These are phyloP conservation scores for Parapsyche elsis DNA, from an alignment of 1,140 invertebrate species.

Conservation along the genomic window DNA sequence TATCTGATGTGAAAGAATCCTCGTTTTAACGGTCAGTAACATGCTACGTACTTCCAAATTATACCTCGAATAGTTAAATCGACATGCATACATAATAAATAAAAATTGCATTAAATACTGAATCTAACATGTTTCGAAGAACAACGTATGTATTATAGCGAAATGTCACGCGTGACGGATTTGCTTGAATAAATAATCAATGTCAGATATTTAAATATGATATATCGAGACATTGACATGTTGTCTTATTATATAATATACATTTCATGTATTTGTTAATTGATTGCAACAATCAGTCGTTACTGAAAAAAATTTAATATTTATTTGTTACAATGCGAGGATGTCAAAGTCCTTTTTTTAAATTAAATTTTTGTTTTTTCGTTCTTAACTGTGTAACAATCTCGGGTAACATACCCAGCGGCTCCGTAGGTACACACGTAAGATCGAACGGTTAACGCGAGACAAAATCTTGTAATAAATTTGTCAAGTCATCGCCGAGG, in stretches of 20 bases:
- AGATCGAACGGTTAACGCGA: constrained; percentile 24
- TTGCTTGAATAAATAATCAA: not conserved
- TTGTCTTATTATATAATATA: not conserved
- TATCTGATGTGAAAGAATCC: not conserved
- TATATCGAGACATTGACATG: not conserved
- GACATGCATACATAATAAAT: no score
- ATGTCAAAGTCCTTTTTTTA: no score
- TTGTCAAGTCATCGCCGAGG: constrained; percentile 50
- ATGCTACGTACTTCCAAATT: no score
- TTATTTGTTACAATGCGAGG: no score
- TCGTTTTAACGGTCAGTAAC: not conserved
- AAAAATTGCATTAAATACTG: no score
- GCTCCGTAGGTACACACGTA: not conserved
- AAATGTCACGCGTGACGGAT: not conserved
- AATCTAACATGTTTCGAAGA: no score
- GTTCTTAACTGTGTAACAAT: not conserved
- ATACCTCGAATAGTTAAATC: no score
- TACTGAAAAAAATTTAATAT: no score
- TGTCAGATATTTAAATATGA: not conserved
- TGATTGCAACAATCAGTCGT: no score
- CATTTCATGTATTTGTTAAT: not conserved
- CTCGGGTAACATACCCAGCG: not conserved
- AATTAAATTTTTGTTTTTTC: not conserved
- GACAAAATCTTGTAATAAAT: constrained; percentile 43
- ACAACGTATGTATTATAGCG: not conserved